Conservation (phyloP, 2,113 vertebrate genomes). For the Okapia johnstoni region DNA sequence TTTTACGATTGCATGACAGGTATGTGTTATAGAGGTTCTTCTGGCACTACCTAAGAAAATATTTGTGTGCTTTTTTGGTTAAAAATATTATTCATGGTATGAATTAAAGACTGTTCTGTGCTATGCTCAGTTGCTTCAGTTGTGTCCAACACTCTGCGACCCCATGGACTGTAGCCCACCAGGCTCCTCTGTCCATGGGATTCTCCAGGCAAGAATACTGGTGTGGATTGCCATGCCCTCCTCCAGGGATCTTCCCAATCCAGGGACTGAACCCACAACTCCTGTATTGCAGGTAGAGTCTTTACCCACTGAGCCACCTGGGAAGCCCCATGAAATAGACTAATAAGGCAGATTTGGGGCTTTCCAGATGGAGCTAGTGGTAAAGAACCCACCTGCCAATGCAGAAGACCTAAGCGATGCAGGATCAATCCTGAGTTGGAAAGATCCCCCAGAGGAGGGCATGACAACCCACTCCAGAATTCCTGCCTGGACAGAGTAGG, state of each 20-base stretch:
- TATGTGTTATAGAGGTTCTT: not conserved
- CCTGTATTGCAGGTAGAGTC: not conserved
- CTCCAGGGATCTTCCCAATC: not conserved
- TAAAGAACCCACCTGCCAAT: not conserved
- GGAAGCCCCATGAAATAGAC: not conserved
- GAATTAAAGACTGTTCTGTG: not conserved
- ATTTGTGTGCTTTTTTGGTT: not conserved
- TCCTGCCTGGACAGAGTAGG: not conserved
- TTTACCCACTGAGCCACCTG: not conserved
- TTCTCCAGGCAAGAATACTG: not conserved
- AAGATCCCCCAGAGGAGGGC: not conserved
- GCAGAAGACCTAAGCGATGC: rapidly evolving
- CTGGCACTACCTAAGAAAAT: not conserved
- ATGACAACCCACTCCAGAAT: not conserved
- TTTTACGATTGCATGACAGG: not conserved
- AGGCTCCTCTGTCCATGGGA: not conserved
- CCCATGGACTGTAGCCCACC: rapidly evolving
- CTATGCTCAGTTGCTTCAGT: not conserved
- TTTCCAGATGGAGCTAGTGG: not conserved
- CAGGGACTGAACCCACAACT: not conserved
- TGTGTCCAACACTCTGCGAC: not conserved
- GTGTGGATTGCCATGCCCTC: not conserved
- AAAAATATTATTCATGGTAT: not conserved
- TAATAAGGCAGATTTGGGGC: not conserved
- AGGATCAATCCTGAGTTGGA: not conserved